These are phyloP conservation scores for Spodoptera picta DNA, from an alignment of 2,888 invertebrate species.

Conservation along the genomic window DNA sequence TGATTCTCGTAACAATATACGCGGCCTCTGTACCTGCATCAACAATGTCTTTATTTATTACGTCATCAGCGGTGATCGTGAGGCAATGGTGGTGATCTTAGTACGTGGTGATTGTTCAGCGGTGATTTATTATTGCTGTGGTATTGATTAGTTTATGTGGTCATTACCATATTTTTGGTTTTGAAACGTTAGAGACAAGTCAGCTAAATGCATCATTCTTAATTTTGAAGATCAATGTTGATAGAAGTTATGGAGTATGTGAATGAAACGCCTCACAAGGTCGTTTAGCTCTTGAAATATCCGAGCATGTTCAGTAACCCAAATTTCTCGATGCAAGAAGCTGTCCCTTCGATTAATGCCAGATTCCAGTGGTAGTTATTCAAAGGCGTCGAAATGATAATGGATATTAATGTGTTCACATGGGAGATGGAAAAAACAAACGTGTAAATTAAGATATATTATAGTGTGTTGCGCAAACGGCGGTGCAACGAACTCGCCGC, in stretches of 20 bases:
- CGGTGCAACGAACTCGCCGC: constrained; percentile 80
- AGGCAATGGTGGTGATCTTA: constrained; percentile 30
- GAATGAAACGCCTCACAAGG: neutral
- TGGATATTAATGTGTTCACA: constrained; percentile 52
- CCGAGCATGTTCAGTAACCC: constrained; percentile 2
- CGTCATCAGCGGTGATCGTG: constrained; percentile 52
- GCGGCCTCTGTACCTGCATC: constrained; percentile 88
- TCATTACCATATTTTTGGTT: constrained; percentile 7
- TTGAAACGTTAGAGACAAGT: constrained; percentile 8
- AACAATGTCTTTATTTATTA: constrained; percentile 74
- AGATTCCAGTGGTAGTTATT: constrained; percentile 35
- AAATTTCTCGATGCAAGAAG: constrained; percentile 36
- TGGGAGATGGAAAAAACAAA: constrained; percentile 48
- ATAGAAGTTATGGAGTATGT: neutral
- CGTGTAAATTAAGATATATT: constrained; percentile 62
- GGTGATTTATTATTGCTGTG: constrained; percentile 3
- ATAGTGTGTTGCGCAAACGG: constrained; percentile 72
- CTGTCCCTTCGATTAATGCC: constrained; percentile 32
- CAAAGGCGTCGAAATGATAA: constrained; percentile 48
- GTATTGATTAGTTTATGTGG: constrained; percentile 10
- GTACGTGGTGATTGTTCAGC: constrained; percentile 31
- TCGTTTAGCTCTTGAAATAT: neutral
- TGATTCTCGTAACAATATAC: constrained; percentile 88
- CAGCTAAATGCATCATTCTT: constrained; percentile 31
- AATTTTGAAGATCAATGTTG: neutral